These are phyloP conservation scores for Drosophila pseudotalamancana DNA, from an alignment of 2,888 invertebrate species.

Conservation along the genomic window DNA sequence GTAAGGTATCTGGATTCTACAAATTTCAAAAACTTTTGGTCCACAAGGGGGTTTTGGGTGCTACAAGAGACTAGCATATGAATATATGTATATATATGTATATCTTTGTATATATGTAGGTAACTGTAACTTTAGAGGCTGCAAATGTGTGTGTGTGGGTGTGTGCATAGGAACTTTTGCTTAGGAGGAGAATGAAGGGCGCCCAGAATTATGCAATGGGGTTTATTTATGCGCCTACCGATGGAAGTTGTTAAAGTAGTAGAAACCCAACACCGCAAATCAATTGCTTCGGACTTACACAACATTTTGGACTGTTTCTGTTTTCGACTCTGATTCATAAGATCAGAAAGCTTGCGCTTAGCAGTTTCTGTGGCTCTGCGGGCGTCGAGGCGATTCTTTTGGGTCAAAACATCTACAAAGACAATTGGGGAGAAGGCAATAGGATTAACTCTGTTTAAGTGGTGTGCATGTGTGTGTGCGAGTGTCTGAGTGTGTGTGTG, in stretches of 20 bases:
- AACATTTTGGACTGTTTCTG: slow-evolving; percentile 56
- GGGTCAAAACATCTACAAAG: slow-evolving; percentile 60
- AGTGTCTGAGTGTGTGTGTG: slow-evolving; percentile 18
- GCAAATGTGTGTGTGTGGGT: background rate
- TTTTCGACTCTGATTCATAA: slow-evolving; percentile 28
- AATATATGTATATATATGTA: slow-evolving; percentile 2
- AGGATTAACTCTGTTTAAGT: slow-evolving; percentile 5
- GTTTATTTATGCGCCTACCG: background rate
- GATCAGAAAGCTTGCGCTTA: slow-evolving; percentile 54
- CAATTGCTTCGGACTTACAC: slow-evolving; percentile 51
- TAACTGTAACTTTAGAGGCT: slow-evolving; percentile 3
- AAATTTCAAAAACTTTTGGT: slow-evolving; percentile 56
- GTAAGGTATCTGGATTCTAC: slow-evolving; percentile 13
- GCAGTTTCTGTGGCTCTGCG: slow-evolving; percentile 48
- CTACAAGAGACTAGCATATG: slow-evolving; percentile 20
- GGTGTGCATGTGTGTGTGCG: slow-evolving; percentile 6
- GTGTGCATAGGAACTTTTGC: slow-evolving; percentile 7
- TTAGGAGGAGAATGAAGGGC: background rate
- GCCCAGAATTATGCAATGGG: slow-evolving; percentile 13
- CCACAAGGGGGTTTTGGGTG: slow-evolving; percentile 37
- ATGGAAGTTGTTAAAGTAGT: slow-evolving; percentile 14
- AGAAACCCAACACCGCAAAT: slow-evolving; percentile 45
- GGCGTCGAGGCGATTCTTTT: slow-evolving; percentile 50
- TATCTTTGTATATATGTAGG: background rate
- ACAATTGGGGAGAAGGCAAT: slow-evolving; percentile 33